phyloP scores from a whole-genome alignment of 2,113 vertebrate genomes.

The Hipposideros armiger region DNA sequence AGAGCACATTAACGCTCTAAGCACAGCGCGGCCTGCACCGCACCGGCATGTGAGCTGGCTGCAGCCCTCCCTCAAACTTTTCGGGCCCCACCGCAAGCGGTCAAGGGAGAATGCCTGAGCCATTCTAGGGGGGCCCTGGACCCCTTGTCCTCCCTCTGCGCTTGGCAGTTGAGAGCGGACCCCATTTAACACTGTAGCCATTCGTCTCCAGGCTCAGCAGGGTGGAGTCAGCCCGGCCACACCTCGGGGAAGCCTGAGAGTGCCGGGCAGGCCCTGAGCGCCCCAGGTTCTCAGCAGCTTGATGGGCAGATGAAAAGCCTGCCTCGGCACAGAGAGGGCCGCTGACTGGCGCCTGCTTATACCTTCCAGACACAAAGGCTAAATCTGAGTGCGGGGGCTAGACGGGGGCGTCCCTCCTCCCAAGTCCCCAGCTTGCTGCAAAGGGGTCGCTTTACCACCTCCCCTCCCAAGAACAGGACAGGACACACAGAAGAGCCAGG shows the following conservation, averaged over 20 bases:
- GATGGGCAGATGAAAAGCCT: neutral
- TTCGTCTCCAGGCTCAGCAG: neutral
- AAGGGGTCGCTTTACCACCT: neutral
- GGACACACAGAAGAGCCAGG: neutral
- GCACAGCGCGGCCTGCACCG: neutral
- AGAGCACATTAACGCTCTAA: constrained; percentile 35
- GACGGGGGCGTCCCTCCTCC: neutral
- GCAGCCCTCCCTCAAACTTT: constrained; percentile 10
- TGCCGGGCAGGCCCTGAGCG: neutral
- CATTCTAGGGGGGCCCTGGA: neutral
- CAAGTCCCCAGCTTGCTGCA: neutral
- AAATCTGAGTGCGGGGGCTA: neutral
- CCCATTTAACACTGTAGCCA: neutral
- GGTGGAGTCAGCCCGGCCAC: neutral
- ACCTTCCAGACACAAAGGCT: neutral
- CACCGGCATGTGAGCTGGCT: neutral
- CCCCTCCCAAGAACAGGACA: neutral
- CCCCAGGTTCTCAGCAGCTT: too few species aligned
- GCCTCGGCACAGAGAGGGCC: neutral
- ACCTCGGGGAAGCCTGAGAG: too few species aligned
- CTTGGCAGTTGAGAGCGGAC: neutral
- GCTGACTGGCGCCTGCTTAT: fast-evolving
- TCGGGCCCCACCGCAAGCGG: neutral
- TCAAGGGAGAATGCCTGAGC: neutral
- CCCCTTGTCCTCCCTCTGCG: too few species aligned